Percentiles rank a stretch among this genome's conserved stretches.
Conservation (phyloP, 2,113 vertebrate genomes). For the rabbit (Oryctolagus cuniculus) region mOryCun1.1 NC_091443.1:81425501-81426000, state of each 20-base stretch:
- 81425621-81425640: not conserved
- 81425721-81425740: not conserved
- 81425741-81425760: not conserved
- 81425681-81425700: not conserved
- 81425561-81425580: not conserved
- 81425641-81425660: not conserved
- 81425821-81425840: too few relatives aligned
- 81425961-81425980: too few relatives aligned
- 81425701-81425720: not conserved
- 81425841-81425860: too few relatives aligned
- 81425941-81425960: too few relatives aligned
- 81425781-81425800: not conserved
- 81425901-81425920: too few relatives aligned
- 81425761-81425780: not conserved
- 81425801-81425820: too few relatives aligned
- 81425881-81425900: too few relatives aligned
- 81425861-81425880: too few relatives aligned
- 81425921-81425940: too few relatives aligned
- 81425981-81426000: too few relatives aligned
- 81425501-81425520: not conserved
- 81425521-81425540: accelerated
- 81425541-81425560: not conserved
- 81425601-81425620: not conserved
- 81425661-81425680: not conserved
- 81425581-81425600: not conserved